Conservation (phyloP, 2,888 invertebrate genomes). For the Lamellibrachia columna region DNA sequence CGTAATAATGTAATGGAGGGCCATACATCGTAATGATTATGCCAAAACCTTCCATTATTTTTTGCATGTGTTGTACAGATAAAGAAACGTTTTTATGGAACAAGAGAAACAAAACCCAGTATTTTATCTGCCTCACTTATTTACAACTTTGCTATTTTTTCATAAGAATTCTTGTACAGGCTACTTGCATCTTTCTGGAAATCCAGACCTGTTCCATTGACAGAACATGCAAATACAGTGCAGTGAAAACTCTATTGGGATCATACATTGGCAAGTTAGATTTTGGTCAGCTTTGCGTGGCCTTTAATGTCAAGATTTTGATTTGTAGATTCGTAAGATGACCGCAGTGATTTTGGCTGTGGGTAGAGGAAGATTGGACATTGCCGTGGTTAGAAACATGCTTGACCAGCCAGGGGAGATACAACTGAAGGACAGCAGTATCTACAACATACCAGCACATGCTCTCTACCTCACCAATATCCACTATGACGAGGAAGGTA, state of each 20-base stretch:
- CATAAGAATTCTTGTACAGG: too few relatives aligned
- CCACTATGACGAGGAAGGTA: conserved; percentile 34
- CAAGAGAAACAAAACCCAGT: too few relatives aligned
- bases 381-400: background rate
- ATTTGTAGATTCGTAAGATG: conserved; percentile 36
- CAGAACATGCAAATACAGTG: background rate
- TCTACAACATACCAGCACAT: conserved; percentile 32
- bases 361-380: conserved; percentile 29
- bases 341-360: conserved; percentile 33
- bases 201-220: too few relatives aligned
- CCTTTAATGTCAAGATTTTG: background rate
- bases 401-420: conserved; percentile 28
- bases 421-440: conserved; percentile 24
- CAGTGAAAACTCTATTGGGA: background rate
- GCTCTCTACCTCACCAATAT: conserved; percentile 36
- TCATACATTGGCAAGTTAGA: too few relatives aligned
- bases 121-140: too few relatives aligned
- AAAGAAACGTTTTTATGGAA: too few relatives aligned
- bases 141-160: too few relatives aligned
- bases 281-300: background rate
- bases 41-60: too few relatives aligned
- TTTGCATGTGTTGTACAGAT: too few relatives aligned
- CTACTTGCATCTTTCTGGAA: too few relatives aligned
- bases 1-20: too few relatives aligned
- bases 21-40: too few relatives aligned